Evolutionary conservation across 2,888 invertebrate species (phyloP), one percentile per base, ranked within the genome.

Genomic region (Lingula anatina): DNA sequence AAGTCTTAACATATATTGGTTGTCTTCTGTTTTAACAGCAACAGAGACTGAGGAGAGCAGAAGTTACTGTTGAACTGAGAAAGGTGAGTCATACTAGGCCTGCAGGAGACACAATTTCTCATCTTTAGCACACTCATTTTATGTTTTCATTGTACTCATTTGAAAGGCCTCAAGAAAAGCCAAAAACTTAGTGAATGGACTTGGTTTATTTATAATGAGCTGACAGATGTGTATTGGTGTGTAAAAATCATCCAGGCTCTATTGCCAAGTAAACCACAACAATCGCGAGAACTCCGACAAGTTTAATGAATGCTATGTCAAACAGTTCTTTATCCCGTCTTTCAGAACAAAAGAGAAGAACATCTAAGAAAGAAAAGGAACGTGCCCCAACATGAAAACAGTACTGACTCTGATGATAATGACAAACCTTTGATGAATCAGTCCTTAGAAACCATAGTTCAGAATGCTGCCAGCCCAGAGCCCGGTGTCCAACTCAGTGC

Each of bases 31-130:
- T 43, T 23, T 56, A 51, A 7, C 55, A 78, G 71, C 78, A 96
- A 83, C 93, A 96, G 93, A 86, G 96, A 80, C 87, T 95, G 78
- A 84, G 95, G 66, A 84, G 96, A 77, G 95, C 92, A 75, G 95
- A 96, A 83, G 92, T 93, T 50, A 93, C 94, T 63, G 90, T 96
- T 46, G 95, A 96, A 78, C 82, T 99, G 60, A 84, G 99, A 62
- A 99, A 99, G 66, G 75, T 73, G 55, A 42, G 54, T 52, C 7
- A 9, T 15, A 12, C 9, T 31, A 31, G 15, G 31, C 9, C 31
- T 78, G 71, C 78, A 96, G 83, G 93, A 96, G 93, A 86, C 96
- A 80, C 87, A n/a, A n/a, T n/a, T n/a, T n/a, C n/a, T n/a, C n/a
- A n/a, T n/a, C n/a, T n/a, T n/a, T n/a, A n/a, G n/a, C n/a, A n/a